Evolutionary conservation across 53 echinoderm and acorn worm species (phyloP), one percentile per base, ranked within the genome.

Genomic region (Actinopyga echinites): DNA sequence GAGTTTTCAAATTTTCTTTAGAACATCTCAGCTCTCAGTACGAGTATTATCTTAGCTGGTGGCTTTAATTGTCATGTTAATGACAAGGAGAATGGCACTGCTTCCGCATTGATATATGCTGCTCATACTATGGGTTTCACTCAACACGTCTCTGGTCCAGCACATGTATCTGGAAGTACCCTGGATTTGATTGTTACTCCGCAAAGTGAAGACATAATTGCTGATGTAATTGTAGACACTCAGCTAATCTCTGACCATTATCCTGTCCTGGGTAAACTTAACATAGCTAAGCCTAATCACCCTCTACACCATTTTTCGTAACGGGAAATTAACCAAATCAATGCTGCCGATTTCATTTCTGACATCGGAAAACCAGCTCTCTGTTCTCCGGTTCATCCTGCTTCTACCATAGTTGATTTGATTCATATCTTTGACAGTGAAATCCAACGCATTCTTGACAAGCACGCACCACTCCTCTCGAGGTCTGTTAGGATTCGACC

Each of bases 61-160:
- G 59, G 15, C 59, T 59, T 59, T 28, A 59, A 59, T 59, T 59
- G 59, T 59, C 59, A 59, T 59, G 59, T 59, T 4, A 59, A 59
- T 59, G 59, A 59, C 4, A 59, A 22, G 59, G 59, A 59, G 0
- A 59, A 59, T 28, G 6, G 59, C 59, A 59, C 5, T 59, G 59
- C 59, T 7, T 59, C 59, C 5, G 59, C 59, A 59, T 59, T 59
- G 59, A 4, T 59, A 59, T 59, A 4, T 59, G 59, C 8, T 28
- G 59, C 59, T 28, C 4, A 59, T 28, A 59, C 59, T 28, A 59
- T 59, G 59, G 59, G 59, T 59, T 59, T 59, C 28, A 59, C 59
- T 59, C 59, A 59, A 59, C 59, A 59, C 59, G 59, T 59, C 59
- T 59, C 59, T 59, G 59, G 59, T 59, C 3, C 59, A 59, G 15